phyloP scores from a whole-genome alignment of 1,140 invertebrate species.

The Asbolus verrucosus region DNA sequence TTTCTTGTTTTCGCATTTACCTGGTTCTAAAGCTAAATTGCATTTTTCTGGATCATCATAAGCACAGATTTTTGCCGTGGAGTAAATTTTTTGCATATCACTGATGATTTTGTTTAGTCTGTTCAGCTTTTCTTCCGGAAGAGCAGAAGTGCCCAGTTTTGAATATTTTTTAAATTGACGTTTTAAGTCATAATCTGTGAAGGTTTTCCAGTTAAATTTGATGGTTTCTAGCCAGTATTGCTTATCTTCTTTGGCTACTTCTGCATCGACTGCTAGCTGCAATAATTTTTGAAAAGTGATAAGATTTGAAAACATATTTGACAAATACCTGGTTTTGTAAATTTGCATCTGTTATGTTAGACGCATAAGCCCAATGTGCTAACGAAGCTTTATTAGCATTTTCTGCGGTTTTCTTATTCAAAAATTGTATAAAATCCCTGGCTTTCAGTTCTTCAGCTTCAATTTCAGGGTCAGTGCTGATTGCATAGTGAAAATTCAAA shows the following conservation, averaged over 20 bases:
- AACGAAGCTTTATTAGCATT: slow-evolving; percentile 70
- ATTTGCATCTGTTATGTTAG: slow-evolving; percentile 80
- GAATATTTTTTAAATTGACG: slow-evolving; percentile 57
- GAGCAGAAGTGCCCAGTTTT: slow-evolving; percentile 68
- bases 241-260: slow-evolving; percentile 55
- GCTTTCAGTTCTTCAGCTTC: slow-evolving; percentile 72
- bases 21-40: slow-evolving; percentile 80
- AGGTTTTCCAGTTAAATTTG: slow-evolving; percentile 54
- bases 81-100: slow-evolving; percentile 83
- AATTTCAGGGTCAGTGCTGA: slow-evolving; percentile 64
- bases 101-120: slow-evolving; percentile 74
- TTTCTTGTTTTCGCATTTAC: too few species aligned
- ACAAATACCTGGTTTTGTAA: slow-evolving; percentile 67
- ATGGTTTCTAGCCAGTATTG: slow-evolving; percentile 52
- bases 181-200: slow-evolving; percentile 50
- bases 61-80: slow-evolving; percentile 83
- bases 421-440: slow-evolving; percentile 69
- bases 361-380: slow-evolving; percentile 78
- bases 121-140: slow-evolving; percentile 75
- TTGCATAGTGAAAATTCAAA: neutral
- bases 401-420: slow-evolving; percentile 70
- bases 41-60: slow-evolving; percentile 79
- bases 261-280: slow-evolving; percentile 50
- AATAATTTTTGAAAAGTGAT: slow-evolving; percentile 20
- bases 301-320: neutral